Percentiles rank a stretch among this genome's conserved stretches.
Conservation (phyloP, 1,140 invertebrate species). For the Drosophila subobscura region DNA sequence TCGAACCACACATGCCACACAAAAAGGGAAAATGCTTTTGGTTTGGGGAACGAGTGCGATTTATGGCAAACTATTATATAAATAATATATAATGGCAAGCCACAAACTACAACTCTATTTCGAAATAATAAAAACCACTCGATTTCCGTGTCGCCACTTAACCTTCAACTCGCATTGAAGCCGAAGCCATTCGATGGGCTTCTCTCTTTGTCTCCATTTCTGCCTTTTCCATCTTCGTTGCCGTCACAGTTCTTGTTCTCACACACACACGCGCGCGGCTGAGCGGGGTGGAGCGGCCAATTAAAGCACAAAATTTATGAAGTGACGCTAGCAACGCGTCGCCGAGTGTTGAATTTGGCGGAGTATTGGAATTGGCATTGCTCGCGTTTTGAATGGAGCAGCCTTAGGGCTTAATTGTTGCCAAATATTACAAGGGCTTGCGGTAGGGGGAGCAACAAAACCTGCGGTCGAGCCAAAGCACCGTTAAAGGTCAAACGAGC, state of each 20-base stretch:
- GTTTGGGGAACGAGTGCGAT: not conserved
- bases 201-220: slow-evolving; percentile 10
- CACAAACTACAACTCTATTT: slow-evolving; percentile 1
- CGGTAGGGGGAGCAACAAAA: too few species aligned
- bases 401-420: slow-evolving; percentile 68
- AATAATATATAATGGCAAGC: not conserved
- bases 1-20: slow-evolving; percentile 33
- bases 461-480: slow-evolving; percentile 58
- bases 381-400: slow-evolving; percentile 71
- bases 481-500: slow-evolving; percentile 79
- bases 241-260: slow-evolving; percentile 33
- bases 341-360: slow-evolving; percentile 37
- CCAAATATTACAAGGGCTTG: slow-evolving; percentile 40
- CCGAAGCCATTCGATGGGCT: slow-evolving; percentile 42
- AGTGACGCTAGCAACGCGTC: slow-evolving; percentile 66
- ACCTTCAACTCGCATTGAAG: slow-evolving; percentile 81
- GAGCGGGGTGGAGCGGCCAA: slow-evolving; percentile 10
- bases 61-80: too few species aligned
- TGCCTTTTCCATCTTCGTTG: slow-evolving; percentile 2
- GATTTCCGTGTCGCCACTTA: slow-evolving; percentile 69
- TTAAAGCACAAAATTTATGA: slow-evolving; percentile 67
- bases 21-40: not conserved
- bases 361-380: slow-evolving; percentile 41
- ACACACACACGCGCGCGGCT: slow-evolving; percentile 21
- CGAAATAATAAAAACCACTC: slow-evolving; percentile 20